Percentiles rank a stretch among this genome's conserved stretches.
phyloP scores from a whole-genome alignment of 2,888 invertebrate genomes.

The Orgyia antiqua region DNA sequence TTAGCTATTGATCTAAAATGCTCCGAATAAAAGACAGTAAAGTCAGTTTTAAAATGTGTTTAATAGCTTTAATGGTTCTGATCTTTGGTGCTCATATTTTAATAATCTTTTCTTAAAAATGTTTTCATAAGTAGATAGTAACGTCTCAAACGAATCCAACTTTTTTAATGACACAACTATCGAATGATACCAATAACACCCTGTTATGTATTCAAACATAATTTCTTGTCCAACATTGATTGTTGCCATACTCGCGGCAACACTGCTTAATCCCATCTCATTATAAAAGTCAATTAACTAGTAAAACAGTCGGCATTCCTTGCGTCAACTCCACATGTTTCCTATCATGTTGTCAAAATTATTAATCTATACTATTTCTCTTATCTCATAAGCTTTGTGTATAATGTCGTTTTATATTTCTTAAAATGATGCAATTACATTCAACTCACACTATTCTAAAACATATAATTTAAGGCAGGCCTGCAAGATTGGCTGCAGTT shows the following conservation, averaged over 20 bases:
- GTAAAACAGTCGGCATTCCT: conserved; percentile 12
- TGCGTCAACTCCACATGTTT: conserved; percentile 21
- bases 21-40: too few relatives aligned
- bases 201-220: neutral
- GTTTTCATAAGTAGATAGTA: too few relatives aligned
- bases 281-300: conserved; percentile 24
- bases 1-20: too few relatives aligned
- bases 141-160: too few relatives aligned
- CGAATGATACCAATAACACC: neutral
- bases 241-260: neutral
- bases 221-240: neutral
- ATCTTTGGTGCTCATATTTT: too few relatives aligned
- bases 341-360: conserved; percentile 27
- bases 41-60: too few relatives aligned
- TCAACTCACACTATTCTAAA: conserved; percentile 9
- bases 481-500: too few relatives aligned
- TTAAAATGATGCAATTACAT: conserved; percentile 22
- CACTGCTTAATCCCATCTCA: conserved; percentile 21
- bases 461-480: too few relatives aligned
- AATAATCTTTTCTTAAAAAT: too few relatives aligned
- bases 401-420: conserved; percentile 20
- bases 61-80: too few relatives aligned
- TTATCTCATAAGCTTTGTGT: conserved; percentile 18
- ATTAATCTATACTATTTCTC: conserved; percentile 30
- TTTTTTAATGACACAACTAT: too few relatives aligned